Evolutionary conservation across 2,797 vertebrate species (phyloP).

Genomic region (Anguilla marmorata): DNA sequence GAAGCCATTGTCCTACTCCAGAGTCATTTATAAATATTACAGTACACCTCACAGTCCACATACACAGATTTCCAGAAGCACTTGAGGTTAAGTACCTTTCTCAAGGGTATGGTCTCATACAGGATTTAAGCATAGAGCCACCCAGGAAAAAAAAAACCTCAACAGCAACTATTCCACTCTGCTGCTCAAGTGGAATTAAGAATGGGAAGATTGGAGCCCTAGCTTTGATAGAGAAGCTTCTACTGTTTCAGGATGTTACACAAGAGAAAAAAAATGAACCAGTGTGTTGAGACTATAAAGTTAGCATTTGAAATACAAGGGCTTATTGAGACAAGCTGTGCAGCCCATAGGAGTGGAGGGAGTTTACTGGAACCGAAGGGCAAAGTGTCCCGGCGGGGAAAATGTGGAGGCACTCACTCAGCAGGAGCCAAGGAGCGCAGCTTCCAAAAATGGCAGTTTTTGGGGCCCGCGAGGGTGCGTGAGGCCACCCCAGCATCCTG

Average conservation of each 20-base stretch:
- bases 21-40: background rate
- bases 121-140: background rate
- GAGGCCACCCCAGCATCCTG: slow-evolving; percentile 1
- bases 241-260: background rate
- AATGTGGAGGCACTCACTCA: background rate
- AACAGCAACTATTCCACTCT: background rate
- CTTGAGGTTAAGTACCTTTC: background rate
- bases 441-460: slow-evolving; percentile 16
- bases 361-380: background rate
- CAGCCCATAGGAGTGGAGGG: background rate
- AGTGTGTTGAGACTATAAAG: background rate
- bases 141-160: background rate
- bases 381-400: background rate
- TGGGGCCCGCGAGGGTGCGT: background rate
- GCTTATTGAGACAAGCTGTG: background rate
- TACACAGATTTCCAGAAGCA: background rate
- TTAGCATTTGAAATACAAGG: background rate
- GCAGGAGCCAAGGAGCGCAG: background rate
- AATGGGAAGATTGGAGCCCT: background rate
- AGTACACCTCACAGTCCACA: background rate
- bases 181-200: background rate
- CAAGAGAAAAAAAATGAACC: background rate
- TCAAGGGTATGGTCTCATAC: background rate
- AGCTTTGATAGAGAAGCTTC: background rate
- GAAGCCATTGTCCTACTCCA: background rate